phyloP scores from a whole-genome alignment of 2,113 vertebrate species.

The Cacatua alba region DNA sequence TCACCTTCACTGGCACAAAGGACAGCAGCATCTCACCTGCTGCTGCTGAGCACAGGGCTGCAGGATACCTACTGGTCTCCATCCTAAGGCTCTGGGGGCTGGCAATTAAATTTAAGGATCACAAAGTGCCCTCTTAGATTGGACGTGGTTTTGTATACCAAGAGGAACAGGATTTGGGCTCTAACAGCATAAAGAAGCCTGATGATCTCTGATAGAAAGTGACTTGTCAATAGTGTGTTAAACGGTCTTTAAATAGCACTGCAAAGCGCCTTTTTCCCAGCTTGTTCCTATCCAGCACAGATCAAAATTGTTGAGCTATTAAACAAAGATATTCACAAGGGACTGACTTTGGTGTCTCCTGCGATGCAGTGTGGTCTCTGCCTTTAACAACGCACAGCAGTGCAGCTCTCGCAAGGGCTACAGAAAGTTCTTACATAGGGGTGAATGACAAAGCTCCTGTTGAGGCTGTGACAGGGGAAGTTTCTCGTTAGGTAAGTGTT shows the following conservation, averaged over 20 bases:
- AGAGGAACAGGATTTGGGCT: neutral
- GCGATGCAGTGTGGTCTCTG: neutral
- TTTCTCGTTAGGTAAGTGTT: neutral
- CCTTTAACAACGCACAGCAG: neutral
- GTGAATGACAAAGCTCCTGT: neutral
- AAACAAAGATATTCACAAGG: neutral
- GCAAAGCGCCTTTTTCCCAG: neutral
- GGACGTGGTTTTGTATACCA: neutral
- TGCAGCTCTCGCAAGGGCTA: neutral
- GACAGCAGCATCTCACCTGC: neutral
- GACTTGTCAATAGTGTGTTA: neutral
- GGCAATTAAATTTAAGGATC: neutral
- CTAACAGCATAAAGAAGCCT: neutral
- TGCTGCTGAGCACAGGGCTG: neutral
- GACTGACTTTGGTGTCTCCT: neutral
- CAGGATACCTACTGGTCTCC: neutral
- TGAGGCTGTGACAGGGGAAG: neutral
- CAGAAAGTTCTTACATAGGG: neutral
- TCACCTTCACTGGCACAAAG: slow-evolving; percentile 41
- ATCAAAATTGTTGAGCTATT: slow-evolving; percentile 11
- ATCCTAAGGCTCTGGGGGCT: neutral
- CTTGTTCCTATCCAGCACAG: neutral
- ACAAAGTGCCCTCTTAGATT: neutral
- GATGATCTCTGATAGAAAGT: neutral
- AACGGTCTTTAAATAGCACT: neutral